A percentile compares a stretch with the other conserved stretches of the same genome.
Conservation (phyloP, 2,888 invertebrate genomes). For the Brachyptera risi region DNA sequence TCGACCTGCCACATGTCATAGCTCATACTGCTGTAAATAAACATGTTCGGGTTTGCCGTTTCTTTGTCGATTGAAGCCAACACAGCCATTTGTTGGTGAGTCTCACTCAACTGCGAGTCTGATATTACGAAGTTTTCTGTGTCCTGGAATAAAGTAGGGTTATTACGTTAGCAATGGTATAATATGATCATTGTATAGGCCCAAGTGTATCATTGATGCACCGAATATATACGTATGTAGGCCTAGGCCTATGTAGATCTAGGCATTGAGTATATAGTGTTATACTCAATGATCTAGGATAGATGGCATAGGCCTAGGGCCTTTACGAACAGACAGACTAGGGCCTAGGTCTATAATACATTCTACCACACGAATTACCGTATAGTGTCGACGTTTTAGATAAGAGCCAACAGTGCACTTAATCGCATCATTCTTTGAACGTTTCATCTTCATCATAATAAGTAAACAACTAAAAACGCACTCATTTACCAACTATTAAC, state of each 20-base stretch:
- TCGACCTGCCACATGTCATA: slow-evolving; percentile 71
- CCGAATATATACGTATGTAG: too few relatives aligned
- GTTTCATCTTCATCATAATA: slow-evolving; percentile 51
- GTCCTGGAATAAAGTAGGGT: slow-evolving; percentile 48
- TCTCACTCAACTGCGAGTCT: slow-evolving; percentile 54
- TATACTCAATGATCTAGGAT: not conserved
- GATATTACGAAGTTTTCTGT: slow-evolving; percentile 57
- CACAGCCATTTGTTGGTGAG: slow-evolving; percentile 64
- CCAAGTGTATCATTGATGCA: too few relatives aligned
- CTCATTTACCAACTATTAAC: not conserved
- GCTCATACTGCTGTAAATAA: slow-evolving; percentile 71
- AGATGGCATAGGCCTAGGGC: too few relatives aligned
- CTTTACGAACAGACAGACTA: not conserved
- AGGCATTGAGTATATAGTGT: too few relatives aligned
- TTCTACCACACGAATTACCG: slow-evolving; percentile 45
- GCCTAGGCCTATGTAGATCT: too few relatives aligned
- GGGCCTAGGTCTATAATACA: not conserved
- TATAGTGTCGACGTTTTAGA: slow-evolving; percentile 65
- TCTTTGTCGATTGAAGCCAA: slow-evolving; percentile 67
- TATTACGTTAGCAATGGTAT: too few relatives aligned
- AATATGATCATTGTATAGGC: too few relatives aligned
- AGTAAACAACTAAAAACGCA: too few relatives aligned
- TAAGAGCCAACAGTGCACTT: slow-evolving; percentile 63
- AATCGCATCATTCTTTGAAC: slow-evolving; percentile 61
- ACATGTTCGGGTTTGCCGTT: slow-evolving; percentile 68